phyloP scores from a whole-genome alignment of 2,797 vertebrate species.

The Phylloscopus collybita region DNA sequence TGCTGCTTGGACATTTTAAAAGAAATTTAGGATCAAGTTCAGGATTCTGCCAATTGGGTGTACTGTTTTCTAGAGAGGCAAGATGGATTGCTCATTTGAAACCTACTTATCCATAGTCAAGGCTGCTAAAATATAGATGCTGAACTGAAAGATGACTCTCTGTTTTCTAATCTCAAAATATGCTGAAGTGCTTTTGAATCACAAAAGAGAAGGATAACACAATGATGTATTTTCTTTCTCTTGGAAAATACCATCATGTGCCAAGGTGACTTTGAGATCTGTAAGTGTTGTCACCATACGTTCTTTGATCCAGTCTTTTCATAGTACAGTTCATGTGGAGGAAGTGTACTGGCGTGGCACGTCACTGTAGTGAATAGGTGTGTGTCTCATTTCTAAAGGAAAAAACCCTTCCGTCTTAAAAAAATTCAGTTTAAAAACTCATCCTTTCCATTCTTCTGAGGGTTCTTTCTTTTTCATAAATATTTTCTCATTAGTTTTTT shows the following conservation, averaged over 20 bases:
- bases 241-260: background rate
- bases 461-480: background rate
- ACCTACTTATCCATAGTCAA: background rate
- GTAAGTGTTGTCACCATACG: background rate
- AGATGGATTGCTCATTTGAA: background rate
- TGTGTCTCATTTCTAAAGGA: background rate
- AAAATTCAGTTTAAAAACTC: background rate
- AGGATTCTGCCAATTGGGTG: background rate
- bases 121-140: background rate
- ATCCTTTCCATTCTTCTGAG: background rate
- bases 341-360: background rate
- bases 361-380: background rate
- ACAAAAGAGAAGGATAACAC: background rate
- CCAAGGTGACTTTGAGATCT: background rate
- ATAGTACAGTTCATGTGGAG: background rate
- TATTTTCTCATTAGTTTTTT: background rate
- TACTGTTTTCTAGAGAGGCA: background rate
- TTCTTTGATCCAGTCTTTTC: background rate
- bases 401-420: background rate
- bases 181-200: background rate
- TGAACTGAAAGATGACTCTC: background rate
- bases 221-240: background rate
- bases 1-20: background rate
- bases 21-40: background rate
- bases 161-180: background rate